Conservation (phyloP, 2,888 invertebrate species). For the Peribatodes rhomboidaria region DNA sequence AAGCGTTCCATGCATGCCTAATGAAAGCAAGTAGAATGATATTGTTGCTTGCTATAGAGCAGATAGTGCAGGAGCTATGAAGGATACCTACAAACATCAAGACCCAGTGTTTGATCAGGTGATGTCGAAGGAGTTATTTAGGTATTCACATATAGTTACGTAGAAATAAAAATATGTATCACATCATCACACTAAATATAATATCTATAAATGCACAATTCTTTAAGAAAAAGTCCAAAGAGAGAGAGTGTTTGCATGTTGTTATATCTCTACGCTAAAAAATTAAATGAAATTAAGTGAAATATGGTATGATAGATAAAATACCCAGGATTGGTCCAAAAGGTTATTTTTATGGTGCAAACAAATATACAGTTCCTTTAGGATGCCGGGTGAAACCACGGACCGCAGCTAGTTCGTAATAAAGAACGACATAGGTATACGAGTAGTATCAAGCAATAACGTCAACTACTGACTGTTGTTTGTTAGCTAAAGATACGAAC, state of each 20-base stretch:
- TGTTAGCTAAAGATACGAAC: background rate
- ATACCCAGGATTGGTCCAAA: no score
- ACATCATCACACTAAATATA: background rate
- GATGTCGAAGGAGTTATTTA: conserved; percentile 6
- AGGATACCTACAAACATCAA: background rate
- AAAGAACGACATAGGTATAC: background rate
- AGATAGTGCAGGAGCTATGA: conserved; percentile 1
- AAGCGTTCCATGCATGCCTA: conserved; percentile 46
- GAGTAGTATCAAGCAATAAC: background rate
- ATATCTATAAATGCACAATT: background rate
- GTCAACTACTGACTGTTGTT: background rate
- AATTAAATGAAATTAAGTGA: no score
- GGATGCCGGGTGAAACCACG: no score
- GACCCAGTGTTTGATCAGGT: conserved; percentile 26
- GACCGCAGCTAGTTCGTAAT: no score
- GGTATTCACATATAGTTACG: background rate
- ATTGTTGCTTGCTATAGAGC: conserved; percentile 39
- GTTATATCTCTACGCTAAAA: no score
- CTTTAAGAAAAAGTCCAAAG: no score
- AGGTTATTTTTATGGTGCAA: no score
- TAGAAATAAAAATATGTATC: background rate
- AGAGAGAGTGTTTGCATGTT: no score
- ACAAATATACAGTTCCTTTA: no score
- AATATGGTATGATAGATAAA: no score
- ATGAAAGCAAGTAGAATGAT: conserved; percentile 35